Percentiles rank a stretch among this genome's conserved stretches.
These are phyloP conservation scores for Erinaceus europaeus DNA, from an alignment of 2,113 vertebrate species.

Conservation along the genomic window DNA sequence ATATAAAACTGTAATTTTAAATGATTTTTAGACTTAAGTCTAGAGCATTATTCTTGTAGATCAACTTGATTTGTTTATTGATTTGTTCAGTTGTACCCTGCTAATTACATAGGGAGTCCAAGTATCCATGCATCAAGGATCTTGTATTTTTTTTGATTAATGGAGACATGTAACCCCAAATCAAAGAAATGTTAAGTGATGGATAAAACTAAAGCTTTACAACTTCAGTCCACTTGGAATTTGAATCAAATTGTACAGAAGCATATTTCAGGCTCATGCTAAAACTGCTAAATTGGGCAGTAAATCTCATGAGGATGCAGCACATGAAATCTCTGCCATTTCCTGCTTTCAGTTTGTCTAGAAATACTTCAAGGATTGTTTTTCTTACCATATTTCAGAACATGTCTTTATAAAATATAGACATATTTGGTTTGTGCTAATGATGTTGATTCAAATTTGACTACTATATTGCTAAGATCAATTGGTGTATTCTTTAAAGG, in stretches of 20 bases:
- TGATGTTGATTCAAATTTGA: conserved; percentile 23
- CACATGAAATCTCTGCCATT: conserved; percentile 72
- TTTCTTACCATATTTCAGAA: conserved; percentile 70
- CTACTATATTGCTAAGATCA: not conserved
- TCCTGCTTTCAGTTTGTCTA: conserved; percentile 72
- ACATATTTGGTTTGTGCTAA: conserved; percentile 22
- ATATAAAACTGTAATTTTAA: conserved; percentile 1
- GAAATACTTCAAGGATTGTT: conserved; percentile 64
- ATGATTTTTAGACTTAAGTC: conserved; percentile 20
- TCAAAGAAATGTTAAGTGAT: conserved; percentile 67
- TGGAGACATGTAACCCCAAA: conserved; percentile 56
- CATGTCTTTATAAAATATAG: conserved; percentile 38
- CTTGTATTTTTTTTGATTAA: conserved; percentile 66
- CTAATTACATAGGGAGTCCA: conserved; percentile 24
- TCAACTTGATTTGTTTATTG: conserved; percentile 35
- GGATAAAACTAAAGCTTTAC: conserved; percentile 62
- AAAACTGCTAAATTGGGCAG: conserved; percentile 69
- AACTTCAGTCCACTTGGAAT: conserved; percentile 63
- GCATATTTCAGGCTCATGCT: conserved; percentile 48
- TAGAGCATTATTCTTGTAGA: not conserved
- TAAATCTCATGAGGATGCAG: conserved; percentile 71
- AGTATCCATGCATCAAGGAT: conserved; percentile 31
- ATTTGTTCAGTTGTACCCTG: conserved; percentile 28
- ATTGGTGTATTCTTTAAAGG: not conserved
- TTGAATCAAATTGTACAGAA: conserved; percentile 51